phyloP scores from a whole-genome alignment of 2,113 vertebrate species.

The Halichoerus grypus region DNA sequence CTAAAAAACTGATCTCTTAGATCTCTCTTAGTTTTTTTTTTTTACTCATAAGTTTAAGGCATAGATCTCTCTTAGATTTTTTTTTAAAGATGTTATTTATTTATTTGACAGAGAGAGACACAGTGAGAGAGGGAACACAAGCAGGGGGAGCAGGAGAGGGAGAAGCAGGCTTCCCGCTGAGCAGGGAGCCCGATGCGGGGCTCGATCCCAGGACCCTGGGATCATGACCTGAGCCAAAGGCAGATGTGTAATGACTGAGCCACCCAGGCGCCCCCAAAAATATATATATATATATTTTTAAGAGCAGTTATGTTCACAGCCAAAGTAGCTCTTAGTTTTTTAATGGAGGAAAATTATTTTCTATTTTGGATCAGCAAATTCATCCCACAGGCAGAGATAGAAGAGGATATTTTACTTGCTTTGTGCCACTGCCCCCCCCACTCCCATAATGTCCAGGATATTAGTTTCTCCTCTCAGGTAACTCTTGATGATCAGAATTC shows the following conservation, averaged over 20 bases:
- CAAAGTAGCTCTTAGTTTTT: not conserved
- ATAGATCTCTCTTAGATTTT: not conserved
- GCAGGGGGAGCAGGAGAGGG: too few species aligned
- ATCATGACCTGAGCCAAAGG: too few species aligned
- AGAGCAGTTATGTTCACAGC: too few species aligned
- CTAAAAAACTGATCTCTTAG: not conserved
- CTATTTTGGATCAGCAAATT: slow-evolving; percentile 54
- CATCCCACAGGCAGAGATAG: not conserved
- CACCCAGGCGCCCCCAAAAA: too few species aligned
- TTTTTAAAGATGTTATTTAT: not conserved
- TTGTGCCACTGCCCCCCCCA: not conserved
- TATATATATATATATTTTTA: too few species aligned
- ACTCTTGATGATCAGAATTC: slow-evolving; percentile 33
- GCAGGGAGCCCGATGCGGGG: too few species aligned
- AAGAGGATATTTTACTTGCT: not conserved
- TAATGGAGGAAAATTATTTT: slow-evolving; percentile 7
- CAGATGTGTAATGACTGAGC: too few species aligned
- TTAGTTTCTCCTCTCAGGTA: not conserved
- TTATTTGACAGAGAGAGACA: too few species aligned
- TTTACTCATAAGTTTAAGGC: not conserved
- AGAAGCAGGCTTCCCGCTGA: too few species aligned
- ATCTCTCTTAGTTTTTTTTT: not conserved
- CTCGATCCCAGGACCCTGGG: too few species aligned
- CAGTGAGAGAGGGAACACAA: too few species aligned
- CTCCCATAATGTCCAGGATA: not conserved